Conservation (phyloP, 2,888 invertebrate species). For the Beris morrisii region DNA sequence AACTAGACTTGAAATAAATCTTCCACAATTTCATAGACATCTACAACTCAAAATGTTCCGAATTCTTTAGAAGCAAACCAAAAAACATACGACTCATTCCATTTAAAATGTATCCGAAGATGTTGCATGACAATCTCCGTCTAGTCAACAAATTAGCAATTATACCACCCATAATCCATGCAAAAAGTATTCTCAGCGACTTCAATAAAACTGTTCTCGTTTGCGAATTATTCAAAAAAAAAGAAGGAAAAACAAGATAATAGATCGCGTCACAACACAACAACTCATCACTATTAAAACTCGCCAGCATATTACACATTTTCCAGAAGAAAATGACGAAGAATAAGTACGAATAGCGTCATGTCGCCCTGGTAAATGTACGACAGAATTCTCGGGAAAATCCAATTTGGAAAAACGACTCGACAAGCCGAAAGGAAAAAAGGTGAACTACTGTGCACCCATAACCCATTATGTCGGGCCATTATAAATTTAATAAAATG, state of each 20-base stretch:
- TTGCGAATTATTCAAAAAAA: constrained; percentile 7
- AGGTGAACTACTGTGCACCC: constrained; percentile 14
- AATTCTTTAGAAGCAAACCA: no score
- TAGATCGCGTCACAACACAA: not conserved
- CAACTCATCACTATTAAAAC: constrained; percentile 24
- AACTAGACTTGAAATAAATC: no score
- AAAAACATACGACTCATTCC: no score
- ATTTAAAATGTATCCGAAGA: no score
- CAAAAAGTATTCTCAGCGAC: not conserved
- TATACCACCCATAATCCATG: constrained; percentile 18
- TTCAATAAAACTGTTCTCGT: not conserved
- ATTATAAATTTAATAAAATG: constrained; percentile 35
- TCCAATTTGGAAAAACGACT: constrained; percentile 10
- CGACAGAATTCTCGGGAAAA: constrained; percentile 4
- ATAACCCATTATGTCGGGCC: constrained; percentile 32
- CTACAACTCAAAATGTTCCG: no score
- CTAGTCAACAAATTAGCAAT: constrained; percentile 20
- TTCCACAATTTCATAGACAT: no score
- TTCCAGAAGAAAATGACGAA: not conserved
- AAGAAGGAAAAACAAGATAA: constrained; percentile 1
- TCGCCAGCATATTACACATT: constrained; percentile 20
- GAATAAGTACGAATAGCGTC: not conserved
- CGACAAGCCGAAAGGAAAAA: not conserved
- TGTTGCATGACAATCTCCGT: constrained; percentile 5
- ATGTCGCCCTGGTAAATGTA: not conserved